phyloP scores from a whole-genome alignment of 2,113 vertebrate genomes.

The Lepus timidus region DNA sequence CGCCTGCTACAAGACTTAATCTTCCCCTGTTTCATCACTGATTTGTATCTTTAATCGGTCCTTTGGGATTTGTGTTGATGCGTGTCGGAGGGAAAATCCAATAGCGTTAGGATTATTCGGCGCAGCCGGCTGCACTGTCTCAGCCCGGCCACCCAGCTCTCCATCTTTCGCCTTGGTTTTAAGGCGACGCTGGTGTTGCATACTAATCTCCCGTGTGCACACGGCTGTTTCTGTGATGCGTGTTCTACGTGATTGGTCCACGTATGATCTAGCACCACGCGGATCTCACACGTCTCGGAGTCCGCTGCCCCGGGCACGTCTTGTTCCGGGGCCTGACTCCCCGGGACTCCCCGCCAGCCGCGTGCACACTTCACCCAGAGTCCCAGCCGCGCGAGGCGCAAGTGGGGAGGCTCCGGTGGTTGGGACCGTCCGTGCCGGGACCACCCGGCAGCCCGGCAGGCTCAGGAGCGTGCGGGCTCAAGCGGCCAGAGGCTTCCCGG shows the following conservation, averaged over 20 bases:
- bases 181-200: accelerated
- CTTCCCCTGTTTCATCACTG: accelerated
- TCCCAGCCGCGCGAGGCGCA: no score
- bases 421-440: no score
- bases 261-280: accelerated
- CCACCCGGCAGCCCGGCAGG: no score
- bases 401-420: no score
- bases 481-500: no score
- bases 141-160: accelerated
- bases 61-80: background rate
- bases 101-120: accelerated
- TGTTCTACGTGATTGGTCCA: accelerated
- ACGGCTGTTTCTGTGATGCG: accelerated
- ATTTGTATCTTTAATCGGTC: background rate
- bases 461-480: no score
- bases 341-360: no score
- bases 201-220: accelerated
- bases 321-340: no score
- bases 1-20: accelerated
- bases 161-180: background rate
- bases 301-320: no score
- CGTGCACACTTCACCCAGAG: no score
- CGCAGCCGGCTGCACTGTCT: accelerated
- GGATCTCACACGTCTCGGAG: no score
- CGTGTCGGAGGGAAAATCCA: background rate